These are phyloP conservation scores for Melipona bicolor DNA, from an alignment of 2,888 invertebrate species.

Conservation along the genomic window DNA sequence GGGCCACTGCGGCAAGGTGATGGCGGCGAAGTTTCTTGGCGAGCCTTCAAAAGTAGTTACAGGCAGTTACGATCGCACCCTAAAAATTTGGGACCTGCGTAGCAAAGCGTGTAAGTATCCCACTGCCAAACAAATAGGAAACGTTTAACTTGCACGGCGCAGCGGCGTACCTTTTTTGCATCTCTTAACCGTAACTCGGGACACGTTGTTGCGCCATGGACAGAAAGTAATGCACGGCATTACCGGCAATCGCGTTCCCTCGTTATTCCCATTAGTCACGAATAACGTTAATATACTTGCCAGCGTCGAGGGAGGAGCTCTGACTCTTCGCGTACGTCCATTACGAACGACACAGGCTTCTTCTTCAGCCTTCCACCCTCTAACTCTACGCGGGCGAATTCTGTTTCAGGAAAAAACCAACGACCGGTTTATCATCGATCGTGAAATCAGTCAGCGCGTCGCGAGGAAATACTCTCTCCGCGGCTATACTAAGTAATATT, in stretches of 20 bases:
- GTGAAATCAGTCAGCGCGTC: background rate
- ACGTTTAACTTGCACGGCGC: conserved; percentile 19
- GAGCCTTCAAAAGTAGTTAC: conserved; percentile 97
- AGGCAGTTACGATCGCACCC: conserved; percentile 98
- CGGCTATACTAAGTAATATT: too few relatives aligned
- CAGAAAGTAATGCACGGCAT: conserved; percentile 69
- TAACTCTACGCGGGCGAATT: background rate
- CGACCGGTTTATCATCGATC: background rate
- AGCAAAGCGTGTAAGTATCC: conserved; percentile 92
- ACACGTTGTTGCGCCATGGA: conserved; percentile 9
- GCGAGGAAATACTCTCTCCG: background rate
- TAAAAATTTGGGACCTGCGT: conserved; percentile 99
- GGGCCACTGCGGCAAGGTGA: conserved; percentile 98
- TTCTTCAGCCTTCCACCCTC: background rate
- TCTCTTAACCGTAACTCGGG: conserved; percentile 21
- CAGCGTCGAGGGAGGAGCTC: conserved; percentile 69
- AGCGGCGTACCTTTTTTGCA: conserved; percentile 35
- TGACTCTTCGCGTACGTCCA: background rate
- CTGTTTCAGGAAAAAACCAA: background rate
- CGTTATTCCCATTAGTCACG: conserved; percentile 77
- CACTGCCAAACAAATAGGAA: conserved; percentile 33
- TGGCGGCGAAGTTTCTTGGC: conserved; percentile 98
- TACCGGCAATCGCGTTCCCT: conserved; percentile 73
- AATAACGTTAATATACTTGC: conserved; percentile 73
- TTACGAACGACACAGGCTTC: background rate